Conservation (phyloP, 2,113 vertebrate genomes). For the Haemorhous mexicanus region DNA sequence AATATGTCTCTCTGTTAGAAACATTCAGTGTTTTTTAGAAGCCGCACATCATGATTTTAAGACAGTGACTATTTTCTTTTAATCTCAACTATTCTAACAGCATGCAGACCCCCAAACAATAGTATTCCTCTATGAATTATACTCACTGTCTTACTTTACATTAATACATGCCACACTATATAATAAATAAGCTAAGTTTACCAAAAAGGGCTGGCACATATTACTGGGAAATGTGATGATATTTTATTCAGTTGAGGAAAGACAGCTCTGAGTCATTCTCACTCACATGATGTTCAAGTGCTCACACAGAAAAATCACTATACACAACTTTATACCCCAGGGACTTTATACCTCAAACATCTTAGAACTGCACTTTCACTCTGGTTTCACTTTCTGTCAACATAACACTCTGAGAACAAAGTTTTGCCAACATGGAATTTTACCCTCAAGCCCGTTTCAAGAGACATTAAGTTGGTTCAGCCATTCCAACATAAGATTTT, state of each 20-base stretch:
- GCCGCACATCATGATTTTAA: neutral
- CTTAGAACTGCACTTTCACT: neutral
- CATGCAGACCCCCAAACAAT: neutral
- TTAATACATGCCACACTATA: neutral
- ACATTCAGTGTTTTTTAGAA: neutral
- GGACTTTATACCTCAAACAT: neutral
- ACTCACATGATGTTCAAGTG: slow-evolving; percentile 41
- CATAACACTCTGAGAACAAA: neutral
- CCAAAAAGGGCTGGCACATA: neutral
- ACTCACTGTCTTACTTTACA: neutral
- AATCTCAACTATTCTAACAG: neutral
- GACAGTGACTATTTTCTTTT: neutral
- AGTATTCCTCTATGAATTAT: neutral
- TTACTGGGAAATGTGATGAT: neutral
- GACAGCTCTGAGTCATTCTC: slow-evolving; percentile 34
- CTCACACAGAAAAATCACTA: neutral
- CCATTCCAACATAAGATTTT: neutral
- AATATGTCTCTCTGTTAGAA: neutral
- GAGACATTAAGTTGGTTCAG: neutral
- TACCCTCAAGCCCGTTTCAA: neutral
- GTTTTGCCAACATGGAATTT: neutral
- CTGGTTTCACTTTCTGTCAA: slow-evolving; percentile 23
- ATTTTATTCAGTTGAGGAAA: slow-evolving; percentile 27
- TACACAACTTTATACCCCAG: neutral
- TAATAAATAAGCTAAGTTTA: neutral